These are phyloP conservation scores for Galemys pyrenaicus DNA, from an alignment of 2,113 vertebrate species.

Conservation along the genomic window DNA sequence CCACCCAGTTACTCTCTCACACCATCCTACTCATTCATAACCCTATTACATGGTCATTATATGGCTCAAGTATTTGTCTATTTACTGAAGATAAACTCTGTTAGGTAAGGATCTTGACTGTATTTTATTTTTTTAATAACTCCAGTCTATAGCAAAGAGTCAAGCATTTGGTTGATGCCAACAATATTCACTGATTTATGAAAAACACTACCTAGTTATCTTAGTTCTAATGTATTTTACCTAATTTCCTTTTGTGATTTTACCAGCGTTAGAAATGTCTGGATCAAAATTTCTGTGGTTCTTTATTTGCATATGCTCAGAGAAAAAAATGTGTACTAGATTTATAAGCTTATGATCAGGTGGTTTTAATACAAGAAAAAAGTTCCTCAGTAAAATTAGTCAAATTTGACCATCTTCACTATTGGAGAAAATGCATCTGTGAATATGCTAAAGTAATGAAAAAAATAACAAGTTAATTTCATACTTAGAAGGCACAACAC, in stretches of 20 bases:
- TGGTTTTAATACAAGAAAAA: slow-evolving; percentile 50
- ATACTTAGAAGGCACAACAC: not conserved
- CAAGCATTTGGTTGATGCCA: not conserved
- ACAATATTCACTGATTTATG: slow-evolving; percentile 13
- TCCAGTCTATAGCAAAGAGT: not conserved
- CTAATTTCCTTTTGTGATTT: slow-evolving; percentile 36
- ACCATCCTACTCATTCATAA: slow-evolving; percentile 4
- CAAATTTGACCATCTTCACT: slow-evolving; percentile 16
- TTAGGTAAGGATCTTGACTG: not conserved
- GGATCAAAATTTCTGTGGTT: slow-evolving; percentile 27
- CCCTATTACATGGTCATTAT: not conserved
- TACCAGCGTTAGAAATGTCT: slow-evolving; percentile 14
- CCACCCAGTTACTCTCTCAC: not conserved
- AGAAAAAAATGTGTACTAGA: not conserved
- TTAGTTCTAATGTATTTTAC: not conserved
- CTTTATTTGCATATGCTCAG: slow-evolving; percentile 20
- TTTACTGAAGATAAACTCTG: slow-evolving; percentile 13
- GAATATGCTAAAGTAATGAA: not conserved
- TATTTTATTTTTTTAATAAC: not conserved
- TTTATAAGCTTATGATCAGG: slow-evolving; percentile 23
- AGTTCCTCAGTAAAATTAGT: slow-evolving; percentile 46
- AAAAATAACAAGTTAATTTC: not conserved
- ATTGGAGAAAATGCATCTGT: not conserved
- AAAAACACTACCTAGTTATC: slow-evolving; percentile 33
- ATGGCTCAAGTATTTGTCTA: not conserved